Conservation (phyloP, 2,113 vertebrate genomes). For the Galbula dea region DNA sequence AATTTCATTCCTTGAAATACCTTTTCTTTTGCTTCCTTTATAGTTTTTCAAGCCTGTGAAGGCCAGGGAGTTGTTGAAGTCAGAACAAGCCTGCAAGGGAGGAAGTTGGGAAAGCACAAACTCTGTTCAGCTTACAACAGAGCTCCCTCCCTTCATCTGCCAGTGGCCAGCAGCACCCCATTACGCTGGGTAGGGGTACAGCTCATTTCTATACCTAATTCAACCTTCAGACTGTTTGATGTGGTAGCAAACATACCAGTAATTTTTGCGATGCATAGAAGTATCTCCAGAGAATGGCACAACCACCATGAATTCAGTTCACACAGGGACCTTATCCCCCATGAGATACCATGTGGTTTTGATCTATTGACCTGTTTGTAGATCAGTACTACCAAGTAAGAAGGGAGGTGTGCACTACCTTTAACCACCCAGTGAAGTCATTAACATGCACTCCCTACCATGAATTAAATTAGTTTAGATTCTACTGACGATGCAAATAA, state of each 20-base stretch:
- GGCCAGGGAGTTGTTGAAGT: neutral
- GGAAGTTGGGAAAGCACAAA: neutral
- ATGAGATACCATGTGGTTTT: neutral
- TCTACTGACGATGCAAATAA: slow-evolving; percentile 60
- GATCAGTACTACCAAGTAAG: neutral
- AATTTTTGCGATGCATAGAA: neutral
- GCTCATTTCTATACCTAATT: neutral
- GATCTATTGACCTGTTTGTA: neutral
- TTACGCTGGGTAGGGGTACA: neutral
- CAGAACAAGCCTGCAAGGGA: neutral
- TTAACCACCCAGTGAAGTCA: slow-evolving; percentile 8
- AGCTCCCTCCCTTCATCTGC: neutral
- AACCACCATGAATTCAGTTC: neutral
- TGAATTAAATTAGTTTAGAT: slow-evolving; percentile 58
- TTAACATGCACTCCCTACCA: slow-evolving; percentile 43
- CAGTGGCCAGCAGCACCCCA: neutral
- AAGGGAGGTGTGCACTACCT: neutral
- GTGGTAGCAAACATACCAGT: neutral
- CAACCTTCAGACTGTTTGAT: rapidly evolving
- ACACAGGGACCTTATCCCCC: neutral
- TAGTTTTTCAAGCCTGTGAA: neutral
- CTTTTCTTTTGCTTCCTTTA: slow-evolving; percentile 37
- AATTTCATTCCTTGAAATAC: slow-evolving; percentile 55
- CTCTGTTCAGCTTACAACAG: neutral
- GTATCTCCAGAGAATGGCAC: neutral